phyloP scores from a whole-genome alignment of 92 coral and sea anemone species.

The Palythoa heliodiscus region DNA sequence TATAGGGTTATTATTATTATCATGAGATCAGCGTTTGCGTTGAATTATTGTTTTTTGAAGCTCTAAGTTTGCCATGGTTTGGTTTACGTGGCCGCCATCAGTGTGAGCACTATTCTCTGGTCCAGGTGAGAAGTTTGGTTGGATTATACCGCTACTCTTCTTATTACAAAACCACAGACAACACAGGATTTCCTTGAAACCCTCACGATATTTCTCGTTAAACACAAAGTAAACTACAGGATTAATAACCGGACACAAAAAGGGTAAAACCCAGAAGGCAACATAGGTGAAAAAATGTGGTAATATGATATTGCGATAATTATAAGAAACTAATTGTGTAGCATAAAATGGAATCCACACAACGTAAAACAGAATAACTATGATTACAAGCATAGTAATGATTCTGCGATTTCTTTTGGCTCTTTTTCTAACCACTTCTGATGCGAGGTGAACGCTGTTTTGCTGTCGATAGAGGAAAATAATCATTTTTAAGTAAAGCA shows the following conservation, averaged over 20 bases:
- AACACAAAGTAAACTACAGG: not conserved
- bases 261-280: not conserved
- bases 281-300: not conserved
- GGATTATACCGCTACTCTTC: not conserved
- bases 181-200: not conserved
- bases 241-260: not conserved
- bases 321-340: not conserved
- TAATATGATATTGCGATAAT: not conserved
- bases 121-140: not conserved
- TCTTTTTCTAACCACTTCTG: not conserved
- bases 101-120: not conserved
- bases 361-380: not conserved
- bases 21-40: too few species aligned
- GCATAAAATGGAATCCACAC: not conserved
- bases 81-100: too few species aligned
- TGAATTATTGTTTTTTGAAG: too few species aligned
- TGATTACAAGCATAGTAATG: not conserved
- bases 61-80: too few species aligned
- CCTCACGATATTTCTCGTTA: not conserved
- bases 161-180: not conserved
- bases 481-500: not conserved
- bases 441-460: not conserved
- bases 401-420: not conserved
- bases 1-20: too few species aligned
- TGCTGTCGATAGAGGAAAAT: not conserved